These are phyloP conservation scores for Meriones psammophilus DNA, from an alignment of 2,797 vertebrate genomes.

Conservation along the genomic window DNA sequence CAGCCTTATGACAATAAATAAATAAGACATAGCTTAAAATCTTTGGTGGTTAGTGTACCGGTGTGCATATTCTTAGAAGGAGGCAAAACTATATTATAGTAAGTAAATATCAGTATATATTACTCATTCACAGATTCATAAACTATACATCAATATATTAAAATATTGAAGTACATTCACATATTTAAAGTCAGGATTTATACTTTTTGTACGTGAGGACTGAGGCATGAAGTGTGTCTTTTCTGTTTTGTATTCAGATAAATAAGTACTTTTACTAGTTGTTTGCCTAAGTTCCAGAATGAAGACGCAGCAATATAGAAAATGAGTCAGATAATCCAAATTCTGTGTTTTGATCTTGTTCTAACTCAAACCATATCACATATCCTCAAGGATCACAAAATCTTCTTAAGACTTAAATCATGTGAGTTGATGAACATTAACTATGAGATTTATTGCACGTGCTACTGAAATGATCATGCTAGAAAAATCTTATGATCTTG, in stretches of 20 bases:
- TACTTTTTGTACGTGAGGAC: neutral
- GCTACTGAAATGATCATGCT: neutral
- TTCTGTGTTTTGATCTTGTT: conserved; percentile 20
- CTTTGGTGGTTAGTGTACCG: neutral
- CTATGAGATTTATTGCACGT: neutral
- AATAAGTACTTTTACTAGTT: conserved; percentile 8
- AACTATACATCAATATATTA: neutral
- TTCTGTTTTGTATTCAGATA: neutral
- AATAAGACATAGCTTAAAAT: conserved; percentile 1
- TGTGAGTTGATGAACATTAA: neutral
- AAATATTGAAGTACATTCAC: neutral
- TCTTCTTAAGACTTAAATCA: neutral
- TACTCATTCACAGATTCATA: neutral
- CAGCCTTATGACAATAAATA: neutral
- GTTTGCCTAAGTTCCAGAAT: neutral
- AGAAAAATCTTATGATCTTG: neutral
- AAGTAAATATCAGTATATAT: neutral
- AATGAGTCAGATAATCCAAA: neutral
- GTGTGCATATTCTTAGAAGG: neutral
- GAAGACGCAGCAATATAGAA: conserved; percentile 28
- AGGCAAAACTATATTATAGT: neutral
- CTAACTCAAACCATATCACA: neutral
- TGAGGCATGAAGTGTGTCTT: neutral
- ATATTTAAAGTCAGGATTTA: neutral
- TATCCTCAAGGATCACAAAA: neutral